Conservation (phyloP, 2,113 vertebrate species). For the Micronisus gabar region DNA sequence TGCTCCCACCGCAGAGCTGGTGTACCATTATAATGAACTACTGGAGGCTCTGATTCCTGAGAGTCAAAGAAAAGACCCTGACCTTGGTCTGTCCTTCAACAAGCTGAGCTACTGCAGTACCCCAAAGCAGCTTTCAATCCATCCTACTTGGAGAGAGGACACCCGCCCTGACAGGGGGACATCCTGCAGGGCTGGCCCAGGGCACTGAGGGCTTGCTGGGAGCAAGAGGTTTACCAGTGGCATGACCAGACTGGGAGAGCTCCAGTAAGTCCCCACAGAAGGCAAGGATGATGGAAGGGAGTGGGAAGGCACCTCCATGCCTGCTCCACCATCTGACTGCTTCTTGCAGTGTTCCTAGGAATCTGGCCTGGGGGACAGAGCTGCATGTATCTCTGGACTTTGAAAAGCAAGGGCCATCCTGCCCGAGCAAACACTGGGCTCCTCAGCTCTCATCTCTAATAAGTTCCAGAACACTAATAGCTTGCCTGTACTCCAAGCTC, state of each 20-base stretch:
- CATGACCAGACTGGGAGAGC: neutral
- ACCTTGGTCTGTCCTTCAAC: neutral
- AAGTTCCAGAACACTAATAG: neutral
- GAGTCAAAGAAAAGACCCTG: neutral
- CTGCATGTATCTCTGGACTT: neutral
- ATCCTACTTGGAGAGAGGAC: neutral
- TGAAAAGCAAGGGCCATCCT: neutral
- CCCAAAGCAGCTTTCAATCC: neutral
- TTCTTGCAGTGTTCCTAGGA: neutral
- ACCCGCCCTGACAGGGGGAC: neutral
- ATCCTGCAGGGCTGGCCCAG: neutral
- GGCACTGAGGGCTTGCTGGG: neutral
- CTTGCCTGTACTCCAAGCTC: neutral
- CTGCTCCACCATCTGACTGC: neutral
- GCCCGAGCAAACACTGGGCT: neutral
- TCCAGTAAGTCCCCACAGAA: neutral
- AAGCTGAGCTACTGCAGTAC: neutral
- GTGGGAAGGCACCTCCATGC: neutral
- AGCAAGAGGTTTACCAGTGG: neutral
- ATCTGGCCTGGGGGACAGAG: neutral
- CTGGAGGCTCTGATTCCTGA: neutral
- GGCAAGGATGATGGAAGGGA: neutral
- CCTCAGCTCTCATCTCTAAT: neutral
- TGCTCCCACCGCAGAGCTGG: neutral
- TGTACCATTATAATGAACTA: neutral